These are phyloP conservation scores for Bathynomus jamesi DNA, from an alignment of 1,140 invertebrate genomes.

Conservation along the genomic window DNA sequence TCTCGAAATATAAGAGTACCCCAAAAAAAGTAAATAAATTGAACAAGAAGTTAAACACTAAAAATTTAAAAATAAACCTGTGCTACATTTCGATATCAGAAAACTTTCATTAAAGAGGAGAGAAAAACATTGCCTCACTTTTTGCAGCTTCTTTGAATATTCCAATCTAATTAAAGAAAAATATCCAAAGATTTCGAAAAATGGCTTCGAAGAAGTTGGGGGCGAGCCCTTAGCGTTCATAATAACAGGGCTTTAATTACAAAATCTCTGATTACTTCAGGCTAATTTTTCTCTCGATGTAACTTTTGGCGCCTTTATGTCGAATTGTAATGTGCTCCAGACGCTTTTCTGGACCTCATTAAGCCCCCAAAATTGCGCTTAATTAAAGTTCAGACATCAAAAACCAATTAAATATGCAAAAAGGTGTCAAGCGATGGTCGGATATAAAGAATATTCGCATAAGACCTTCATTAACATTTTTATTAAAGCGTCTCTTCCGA, in stretches of 20 bases:
- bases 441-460: conserved; percentile 28
- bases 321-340: conserved; percentile 24
- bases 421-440: conserved; percentile 18
- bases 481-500: conserved; percentile 3
- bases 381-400: conserved; percentile 36
- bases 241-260: conserved; percentile 33
- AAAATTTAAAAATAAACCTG: too few relatives aligned
- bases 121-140: neutral
- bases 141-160: neutral
- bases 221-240: conserved; percentile 18
- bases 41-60: too few relatives aligned
- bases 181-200: neutral
- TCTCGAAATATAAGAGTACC: too few relatives aligned
- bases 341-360: conserved; percentile 11
- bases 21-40: too few relatives aligned
- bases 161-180: conserved; percentile 1
- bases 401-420: conserved; percentile 35
- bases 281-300: conserved; percentile 31
- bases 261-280: conserved; percentile 33
- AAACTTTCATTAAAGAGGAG: neutral
- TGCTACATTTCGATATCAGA: too few relatives aligned
- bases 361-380: conserved; percentile 21
- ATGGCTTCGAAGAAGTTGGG: neutral
- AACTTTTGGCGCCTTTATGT: conserved; percentile 31
- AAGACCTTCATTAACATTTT: conserved; percentile 23